Evolutionary conservation across 2,113 vertebrate genomes (phyloP).

Genomic region (Muscicapa adusta): DNA sequence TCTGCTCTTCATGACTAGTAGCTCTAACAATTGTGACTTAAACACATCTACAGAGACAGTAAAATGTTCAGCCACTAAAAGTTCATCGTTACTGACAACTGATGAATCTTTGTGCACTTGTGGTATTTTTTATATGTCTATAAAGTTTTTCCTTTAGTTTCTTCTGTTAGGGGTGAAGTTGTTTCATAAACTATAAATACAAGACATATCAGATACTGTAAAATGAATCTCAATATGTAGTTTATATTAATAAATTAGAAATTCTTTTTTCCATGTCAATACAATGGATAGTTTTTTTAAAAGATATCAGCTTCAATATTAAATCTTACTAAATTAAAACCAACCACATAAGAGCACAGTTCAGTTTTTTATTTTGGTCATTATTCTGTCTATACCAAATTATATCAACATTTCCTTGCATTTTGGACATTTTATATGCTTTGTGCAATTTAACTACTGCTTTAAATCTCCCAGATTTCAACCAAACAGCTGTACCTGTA

Average conservation of each 20-base stretch:
- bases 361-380: not conserved
- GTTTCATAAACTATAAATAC: not conserved
- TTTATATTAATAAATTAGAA: not conserved
- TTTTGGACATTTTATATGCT: not conserved
- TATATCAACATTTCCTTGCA: not conserved
- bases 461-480: not conserved
- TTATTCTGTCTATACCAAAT: not conserved
- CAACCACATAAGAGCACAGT: not conserved
- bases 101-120: not conserved
- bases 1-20: not conserved
- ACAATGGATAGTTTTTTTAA: not conserved
- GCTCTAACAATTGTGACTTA: not conserved
- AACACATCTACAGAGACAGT: not conserved
- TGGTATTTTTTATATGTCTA: not conserved
- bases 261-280: not conserved
- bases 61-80: not conserved
- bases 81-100: not conserved
- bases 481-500: not conserved
- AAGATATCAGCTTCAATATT: not conserved
- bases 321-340: not conserved
- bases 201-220: not conserved
- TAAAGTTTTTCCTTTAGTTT: not conserved
- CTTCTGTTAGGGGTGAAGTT: not conserved
- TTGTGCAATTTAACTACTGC: not conserved
- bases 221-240: not conserved